These are phyloP conservation scores for Phania funesta DNA, from an alignment of 2,888 invertebrate genomes.

Conservation along the genomic window DNA sequence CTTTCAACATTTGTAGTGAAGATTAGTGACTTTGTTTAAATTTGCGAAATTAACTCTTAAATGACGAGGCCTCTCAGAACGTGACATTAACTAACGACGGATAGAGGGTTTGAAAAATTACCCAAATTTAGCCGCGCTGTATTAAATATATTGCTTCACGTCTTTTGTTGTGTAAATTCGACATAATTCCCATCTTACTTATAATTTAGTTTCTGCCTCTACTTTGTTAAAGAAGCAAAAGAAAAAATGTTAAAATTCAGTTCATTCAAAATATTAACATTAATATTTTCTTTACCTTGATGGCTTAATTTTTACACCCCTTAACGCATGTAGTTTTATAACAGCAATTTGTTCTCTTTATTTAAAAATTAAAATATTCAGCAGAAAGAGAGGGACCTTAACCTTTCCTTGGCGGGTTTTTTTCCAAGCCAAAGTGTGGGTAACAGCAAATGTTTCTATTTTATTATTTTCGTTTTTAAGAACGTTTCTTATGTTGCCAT, in stretches of 20 bases:
- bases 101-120: too few relatives aligned
- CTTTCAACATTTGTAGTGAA: too few relatives aligned
- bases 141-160: too few relatives aligned
- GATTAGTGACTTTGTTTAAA: too few relatives aligned
- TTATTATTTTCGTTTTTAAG: not conserved
- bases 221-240: not conserved
- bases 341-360: not conserved
- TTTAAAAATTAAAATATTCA: not conserved
- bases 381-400: not conserved
- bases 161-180: too few relatives aligned
- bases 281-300: not conserved
- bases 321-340: conserved; percentile 15
- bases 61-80: too few relatives aligned
- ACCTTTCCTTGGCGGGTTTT: not conserved
- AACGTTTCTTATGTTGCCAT: not conserved
- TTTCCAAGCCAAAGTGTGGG: not conserved
- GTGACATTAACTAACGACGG: too few relatives aligned
- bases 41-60: too few relatives aligned
- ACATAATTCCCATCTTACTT: too few relatives aligned
- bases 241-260: not conserved
- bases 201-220: too few relatives aligned
- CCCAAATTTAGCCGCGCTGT: too few relatives aligned
- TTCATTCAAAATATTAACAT: not conserved
- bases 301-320: not conserved
- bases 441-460: conserved; percentile 5